Percentiles rank a stretch among this genome's conserved stretches.
Evolutionary conservation across 2,113 vertebrate genomes (phyloP).

Genomic region (Calidris pugnax): DNA sequence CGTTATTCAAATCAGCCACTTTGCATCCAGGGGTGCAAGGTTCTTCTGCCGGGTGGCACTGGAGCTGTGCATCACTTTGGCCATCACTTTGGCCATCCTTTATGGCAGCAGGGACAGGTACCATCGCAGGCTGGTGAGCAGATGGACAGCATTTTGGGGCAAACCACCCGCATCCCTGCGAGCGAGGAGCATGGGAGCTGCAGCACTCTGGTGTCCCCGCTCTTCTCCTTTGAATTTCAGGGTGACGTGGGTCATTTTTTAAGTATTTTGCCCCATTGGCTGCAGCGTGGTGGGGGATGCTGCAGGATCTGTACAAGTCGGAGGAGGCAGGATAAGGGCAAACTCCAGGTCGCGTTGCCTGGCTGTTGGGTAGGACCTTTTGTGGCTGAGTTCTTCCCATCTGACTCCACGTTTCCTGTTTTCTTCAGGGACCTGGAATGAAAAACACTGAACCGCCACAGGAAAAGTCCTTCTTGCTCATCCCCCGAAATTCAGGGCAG

Average conservation of each 20-base stretch:
- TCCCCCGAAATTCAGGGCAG: not conserved
- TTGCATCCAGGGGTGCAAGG: conserved; percentile 47
- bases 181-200: not conserved
- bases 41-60: not conserved
- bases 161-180: rapidly evolving
- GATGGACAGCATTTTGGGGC: rapidly evolving
- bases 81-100: rapidly evolving
- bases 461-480: not conserved
- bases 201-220: not conserved
- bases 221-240: not conserved
- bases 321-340: not conserved
- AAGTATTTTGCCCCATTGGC: not conserved
- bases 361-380: not conserved
- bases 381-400: not conserved
- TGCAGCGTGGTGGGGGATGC: not conserved
- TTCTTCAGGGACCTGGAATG: not conserved
- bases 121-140: rapidly evolving
- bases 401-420: not conserved
- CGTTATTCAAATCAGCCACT: conserved; percentile 47
- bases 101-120: rapidly evolving
- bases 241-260: not conserved
- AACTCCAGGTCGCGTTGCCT: not conserved
- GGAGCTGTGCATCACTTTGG: not conserved
- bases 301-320: not conserved
- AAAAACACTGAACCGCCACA: not conserved